A percentile compares a stretch with the other conserved stretches of the same genome.
phyloP scores from a whole-genome alignment of 2,113 vertebrate species.

The Romanogobio albipinnatus region DNA sequence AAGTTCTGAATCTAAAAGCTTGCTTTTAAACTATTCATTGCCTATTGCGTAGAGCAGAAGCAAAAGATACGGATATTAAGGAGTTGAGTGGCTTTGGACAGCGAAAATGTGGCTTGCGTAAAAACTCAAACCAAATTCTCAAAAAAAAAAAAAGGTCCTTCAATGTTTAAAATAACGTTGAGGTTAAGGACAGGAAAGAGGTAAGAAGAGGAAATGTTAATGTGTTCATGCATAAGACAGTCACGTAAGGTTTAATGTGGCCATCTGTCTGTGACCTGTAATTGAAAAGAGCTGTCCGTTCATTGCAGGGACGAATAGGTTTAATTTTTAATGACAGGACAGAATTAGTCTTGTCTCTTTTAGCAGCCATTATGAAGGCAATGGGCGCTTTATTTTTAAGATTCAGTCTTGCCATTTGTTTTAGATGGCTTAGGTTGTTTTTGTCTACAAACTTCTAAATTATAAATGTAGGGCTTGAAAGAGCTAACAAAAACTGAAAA shows the following conservation, averaged over 20 bases:
- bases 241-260: neutral
- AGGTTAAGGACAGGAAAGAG: neutral
- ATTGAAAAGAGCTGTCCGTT: slow-evolving; percentile 11
- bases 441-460: neutral
- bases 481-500: neutral
- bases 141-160: neutral
- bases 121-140: neutral
- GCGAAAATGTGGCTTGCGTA: neutral
- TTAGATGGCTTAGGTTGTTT: neutral
- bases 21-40: slow-evolving; percentile 38
- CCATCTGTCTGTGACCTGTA: neutral
- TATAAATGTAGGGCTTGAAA: neutral
- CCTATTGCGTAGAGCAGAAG: neutral
- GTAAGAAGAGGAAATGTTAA: neutral
- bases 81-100: neutral
- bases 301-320: neutral
- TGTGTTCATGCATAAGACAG: neutral
- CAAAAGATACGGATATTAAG: slow-evolving; percentile 12
- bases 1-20: slow-evolving; percentile 27
- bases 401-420: neutral
- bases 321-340: neutral
- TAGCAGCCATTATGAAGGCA: neutral
- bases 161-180: slow-evolving; percentile 1
- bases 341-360: neutral
- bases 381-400: neutral